Percentiles rank a stretch among this genome's conserved stretches.
phyloP scores from a whole-genome alignment of 2,888 invertebrate genomes.

The Heliothis peltigera region DNA sequence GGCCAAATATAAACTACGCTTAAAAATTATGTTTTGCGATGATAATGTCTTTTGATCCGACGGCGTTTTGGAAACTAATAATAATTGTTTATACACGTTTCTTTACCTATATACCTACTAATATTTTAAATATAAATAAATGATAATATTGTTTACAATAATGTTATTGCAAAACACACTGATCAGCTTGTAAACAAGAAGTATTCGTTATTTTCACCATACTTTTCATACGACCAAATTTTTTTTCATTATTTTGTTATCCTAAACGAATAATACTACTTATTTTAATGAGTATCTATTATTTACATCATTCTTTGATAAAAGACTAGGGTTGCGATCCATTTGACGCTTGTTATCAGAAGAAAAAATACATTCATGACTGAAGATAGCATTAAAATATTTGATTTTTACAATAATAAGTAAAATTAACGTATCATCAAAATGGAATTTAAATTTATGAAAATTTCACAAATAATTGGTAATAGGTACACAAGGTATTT shows the following conservation, averaged over 20 bases:
- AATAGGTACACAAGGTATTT: neutral
- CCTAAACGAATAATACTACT: constrained; percentile 87
- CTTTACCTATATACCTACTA: too few relatives aligned
- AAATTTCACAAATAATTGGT: neutral
- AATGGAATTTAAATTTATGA: neutral
- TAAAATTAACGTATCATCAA: neutral
- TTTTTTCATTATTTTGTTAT: constrained; percentile 75
- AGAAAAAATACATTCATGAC: constrained; percentile 49
- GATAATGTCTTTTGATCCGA: neutral
- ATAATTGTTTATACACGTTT: too few relatives aligned
- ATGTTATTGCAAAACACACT: constrained; percentile 67
- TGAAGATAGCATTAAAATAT: constrained; percentile 20
- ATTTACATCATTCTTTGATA: constrained; percentile 86
- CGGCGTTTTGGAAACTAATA: neutral
- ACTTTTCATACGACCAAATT: constrained; percentile 72
- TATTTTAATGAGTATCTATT: constrained; percentile 86
- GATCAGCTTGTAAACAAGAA: constrained; percentile 54
- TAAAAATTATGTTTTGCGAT: too few relatives aligned
- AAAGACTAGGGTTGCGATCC: constrained; percentile 81
- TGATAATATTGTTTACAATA: too few relatives aligned
- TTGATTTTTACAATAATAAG: too few relatives aligned
- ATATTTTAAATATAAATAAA: too few relatives aligned
- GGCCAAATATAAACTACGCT: neutral
- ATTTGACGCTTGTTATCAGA: constrained; percentile 55
- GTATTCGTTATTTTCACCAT: constrained; percentile 72